Evolutionary conservation across 2,888 invertebrate species (phyloP), one percentile per base, ranked within the genome.

Genomic region (Sarcophaga subvicina): DNA sequence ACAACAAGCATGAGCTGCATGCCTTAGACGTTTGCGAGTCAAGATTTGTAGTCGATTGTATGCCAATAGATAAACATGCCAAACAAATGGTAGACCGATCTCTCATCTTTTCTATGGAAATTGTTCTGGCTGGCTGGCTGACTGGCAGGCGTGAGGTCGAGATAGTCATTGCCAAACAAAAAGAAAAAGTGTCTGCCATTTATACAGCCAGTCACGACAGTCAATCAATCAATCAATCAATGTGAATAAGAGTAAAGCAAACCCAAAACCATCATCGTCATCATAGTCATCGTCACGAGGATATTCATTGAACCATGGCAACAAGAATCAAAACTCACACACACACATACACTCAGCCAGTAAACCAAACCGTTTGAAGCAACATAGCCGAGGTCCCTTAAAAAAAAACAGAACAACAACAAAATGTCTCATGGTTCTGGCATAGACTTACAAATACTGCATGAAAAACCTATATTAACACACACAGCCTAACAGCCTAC

Each of bases 161-260:
- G 27, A 27, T 27, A 27, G 27, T 49, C 49, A 49, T 49, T 49
- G 49, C 14, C 49, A 49, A 49, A 49, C 2, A 12, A 49, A 49
- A 49, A 14, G 17, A 54, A 70, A 80, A 67, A 17, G 54, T 66
- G 71, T 78, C 59, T 73, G 80, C 62, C 78, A 87, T 83, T 70
- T 70, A 82, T 75, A 82, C 64, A 59, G 79, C 70, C 70, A 62
- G 82, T 79, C 70, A 62, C 79, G 70, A 79, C 81, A 87, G 71
- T 84, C 84, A 79, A 81, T 86, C 86, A 81, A 83, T 80, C 80
- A 80, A 80, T 87, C 84, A 76, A 79, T 81, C 78, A 64, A 20
- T 62, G 37, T 8, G 37, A 37, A 37, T 37, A 37, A 37, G 54
- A 49, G 5, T 59, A 54, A 60, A 83, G 47, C 25, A 27, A 77